Evolutionary conservation across 2,113 vertebrate genomes (phyloP).

Genomic region (Thalassarche chlororhynchos): DNA sequence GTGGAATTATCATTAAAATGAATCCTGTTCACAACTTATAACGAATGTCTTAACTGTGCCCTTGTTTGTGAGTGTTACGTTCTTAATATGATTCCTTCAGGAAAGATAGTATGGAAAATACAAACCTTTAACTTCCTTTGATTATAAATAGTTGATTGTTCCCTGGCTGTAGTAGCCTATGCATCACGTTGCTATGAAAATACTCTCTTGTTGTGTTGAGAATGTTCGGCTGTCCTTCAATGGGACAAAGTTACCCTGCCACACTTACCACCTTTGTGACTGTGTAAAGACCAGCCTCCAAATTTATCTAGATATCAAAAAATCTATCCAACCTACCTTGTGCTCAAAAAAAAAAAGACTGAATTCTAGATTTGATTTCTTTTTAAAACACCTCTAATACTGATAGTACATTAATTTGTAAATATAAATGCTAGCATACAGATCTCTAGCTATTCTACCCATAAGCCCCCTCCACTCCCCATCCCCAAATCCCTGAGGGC

Average conservation of each 20-base stretch:
- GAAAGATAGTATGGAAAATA: neutral
- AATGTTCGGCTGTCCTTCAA: neutral
- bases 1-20: conserved; percentile 64
- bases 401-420: neutral
- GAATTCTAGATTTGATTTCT: neutral
- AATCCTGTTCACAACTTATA: conserved; percentile 48
- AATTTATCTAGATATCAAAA: neutral
- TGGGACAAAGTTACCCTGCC: neutral
- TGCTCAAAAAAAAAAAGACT: neutral
- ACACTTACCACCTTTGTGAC: neutral
- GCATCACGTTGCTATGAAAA: neutral
- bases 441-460: neutral
- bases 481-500: neutral
- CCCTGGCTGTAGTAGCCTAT: neutral
- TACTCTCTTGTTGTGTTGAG: neutral
- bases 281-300: neutral
- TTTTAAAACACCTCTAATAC: neutral
- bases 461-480: neutral
- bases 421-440: neutral
- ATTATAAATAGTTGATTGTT: neutral
- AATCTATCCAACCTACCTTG: neutral
- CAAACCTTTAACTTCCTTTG: neutral
- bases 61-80: neutral
- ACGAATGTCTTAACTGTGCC: conserved; percentile 25
- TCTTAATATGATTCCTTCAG: conserved; percentile 21